A percentile compares a stretch with the other conserved stretches of the same genome.
phyloP scores from a whole-genome alignment of 2,113 vertebrate species.

The Glaucidium brasilianum region DNA sequence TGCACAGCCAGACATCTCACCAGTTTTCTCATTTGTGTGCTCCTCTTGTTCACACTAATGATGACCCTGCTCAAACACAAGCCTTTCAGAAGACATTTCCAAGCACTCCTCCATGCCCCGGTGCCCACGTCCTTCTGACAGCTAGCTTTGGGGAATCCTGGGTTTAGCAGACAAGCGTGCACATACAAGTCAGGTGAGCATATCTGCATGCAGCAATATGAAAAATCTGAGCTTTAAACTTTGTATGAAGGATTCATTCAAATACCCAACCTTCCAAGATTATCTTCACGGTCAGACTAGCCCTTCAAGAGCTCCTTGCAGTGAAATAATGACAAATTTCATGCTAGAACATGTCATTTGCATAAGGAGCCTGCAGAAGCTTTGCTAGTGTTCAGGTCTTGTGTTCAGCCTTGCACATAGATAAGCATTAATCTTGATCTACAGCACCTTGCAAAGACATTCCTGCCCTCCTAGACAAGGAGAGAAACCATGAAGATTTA shows the following conservation, averaged over 20 bases:
- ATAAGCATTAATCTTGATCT: slow-evolving; percentile 40
- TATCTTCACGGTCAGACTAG: not conserved
- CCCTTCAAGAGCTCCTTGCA: not conserved
- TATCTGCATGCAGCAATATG: not conserved
- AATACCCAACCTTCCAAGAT: not conserved
- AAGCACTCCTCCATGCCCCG: not conserved
- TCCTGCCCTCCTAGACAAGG: not conserved
- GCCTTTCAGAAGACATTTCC: not conserved
- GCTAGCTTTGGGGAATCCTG: not conserved
- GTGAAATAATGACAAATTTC: not conserved
- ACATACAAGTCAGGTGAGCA: not conserved
- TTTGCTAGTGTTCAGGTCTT: not conserved
- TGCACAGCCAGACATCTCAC: not conserved
- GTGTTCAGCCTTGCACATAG: not conserved
- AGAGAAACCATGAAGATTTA: slow-evolving; percentile 19
- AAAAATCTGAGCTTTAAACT: not conserved
- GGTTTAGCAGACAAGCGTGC: not conserved
- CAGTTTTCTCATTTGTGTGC: not conserved
- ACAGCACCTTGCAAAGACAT: not conserved
- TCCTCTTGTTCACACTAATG: not conserved
- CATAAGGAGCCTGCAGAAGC: not conserved
- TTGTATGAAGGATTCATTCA: not conserved
- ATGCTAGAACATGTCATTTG: not conserved
- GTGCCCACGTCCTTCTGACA: not conserved
- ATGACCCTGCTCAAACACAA: not conserved